These are phyloP conservation scores for Halcyon malimbica DNA, from an alignment of 2,113 vertebrate species.

Conservation along the genomic window DNA sequence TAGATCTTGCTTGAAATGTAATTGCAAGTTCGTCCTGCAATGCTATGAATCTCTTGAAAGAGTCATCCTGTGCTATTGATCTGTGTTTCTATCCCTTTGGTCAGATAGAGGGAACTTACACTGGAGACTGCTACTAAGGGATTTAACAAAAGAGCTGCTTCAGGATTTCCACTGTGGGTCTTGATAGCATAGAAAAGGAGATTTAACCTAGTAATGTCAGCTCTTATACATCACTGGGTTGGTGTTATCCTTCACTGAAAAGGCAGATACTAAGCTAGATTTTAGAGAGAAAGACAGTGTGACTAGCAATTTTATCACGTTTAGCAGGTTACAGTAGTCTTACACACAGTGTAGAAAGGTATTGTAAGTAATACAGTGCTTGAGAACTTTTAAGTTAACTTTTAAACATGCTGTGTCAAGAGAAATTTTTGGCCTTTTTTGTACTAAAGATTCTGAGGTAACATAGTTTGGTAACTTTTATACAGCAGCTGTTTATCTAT, in stretches of 20 bases:
- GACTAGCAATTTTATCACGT: neutral
- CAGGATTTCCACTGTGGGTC: neutral
- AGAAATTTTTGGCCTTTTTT: neutral
- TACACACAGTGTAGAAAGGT: neutral
- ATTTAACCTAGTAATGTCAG: neutral
- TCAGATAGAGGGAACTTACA: neutral
- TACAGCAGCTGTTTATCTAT: neutral
- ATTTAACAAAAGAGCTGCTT: conserved; percentile 20
- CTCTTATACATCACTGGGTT: neutral
- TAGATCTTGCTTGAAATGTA: neutral
- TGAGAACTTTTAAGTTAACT: neutral
- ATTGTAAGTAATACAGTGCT: neutral
- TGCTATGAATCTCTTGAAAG: neutral
- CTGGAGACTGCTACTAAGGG: neutral
- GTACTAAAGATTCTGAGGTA: neutral
- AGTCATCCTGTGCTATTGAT: conserved; percentile 20
- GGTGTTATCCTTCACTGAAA: neutral
- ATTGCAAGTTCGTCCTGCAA: neutral
- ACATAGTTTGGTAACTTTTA: neutral
- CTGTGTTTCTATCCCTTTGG: neutral
- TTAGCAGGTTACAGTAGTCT: neutral
- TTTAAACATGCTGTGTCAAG: neutral
- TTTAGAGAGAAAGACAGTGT: neutral
- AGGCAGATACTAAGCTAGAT: neutral
- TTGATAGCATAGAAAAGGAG: neutral